Base-by-base conservation (phyloP, 1,140 invertebrate genomes). In the Yoshiicerus persimilis region DNA sequence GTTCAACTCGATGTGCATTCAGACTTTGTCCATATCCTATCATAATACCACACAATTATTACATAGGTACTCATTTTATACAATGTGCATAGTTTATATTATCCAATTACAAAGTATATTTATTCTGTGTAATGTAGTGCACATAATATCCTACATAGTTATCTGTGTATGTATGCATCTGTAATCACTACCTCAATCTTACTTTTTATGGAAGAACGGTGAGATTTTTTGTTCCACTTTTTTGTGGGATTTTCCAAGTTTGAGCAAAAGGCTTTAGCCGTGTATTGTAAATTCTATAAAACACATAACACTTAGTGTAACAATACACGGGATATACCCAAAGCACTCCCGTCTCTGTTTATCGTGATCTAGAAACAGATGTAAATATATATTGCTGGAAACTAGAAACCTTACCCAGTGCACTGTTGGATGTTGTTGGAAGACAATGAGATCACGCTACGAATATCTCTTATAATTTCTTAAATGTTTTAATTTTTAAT, bases 211-310 rank as follows among this genome's bases (percentile, higher is more conserved):
- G n/a, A n/a, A n/a, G 10, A 32, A 32, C 10, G 25, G 0, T 2
- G 4, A 3, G 13, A 8, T 38, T 80, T 80, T 80, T 80, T 13
- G 27, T 20, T 36, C 5, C 16, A 16, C 10, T 16, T 80, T 80
- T 80, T 80, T 80, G 75, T 80, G 75, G 75, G 34, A 38, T 38
- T 80, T 80, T 32, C 75, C 75, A 80, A 36, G 30, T 80, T 80
- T 80, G 32, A 80, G 75, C 75, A n/a, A 80, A 80, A 80, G 75
- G 10, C 70, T 47, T 8, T 47, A 8, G 41, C 41, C 41, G 41
- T 47, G 20, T 56, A 56, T 1, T 16, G 16, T 56, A 56, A n/a
- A 56, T 56, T 56, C 16, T 56, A 47, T 47, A 20, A 47, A 47
- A 20, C 39, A n/a, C 16, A n/a, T 56, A n/a, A 56, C 4, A 6